These are phyloP conservation scores for Cantharis flavilabris DNA, from an alignment of 2,888 invertebrate species.

Conservation along the genomic window DNA sequence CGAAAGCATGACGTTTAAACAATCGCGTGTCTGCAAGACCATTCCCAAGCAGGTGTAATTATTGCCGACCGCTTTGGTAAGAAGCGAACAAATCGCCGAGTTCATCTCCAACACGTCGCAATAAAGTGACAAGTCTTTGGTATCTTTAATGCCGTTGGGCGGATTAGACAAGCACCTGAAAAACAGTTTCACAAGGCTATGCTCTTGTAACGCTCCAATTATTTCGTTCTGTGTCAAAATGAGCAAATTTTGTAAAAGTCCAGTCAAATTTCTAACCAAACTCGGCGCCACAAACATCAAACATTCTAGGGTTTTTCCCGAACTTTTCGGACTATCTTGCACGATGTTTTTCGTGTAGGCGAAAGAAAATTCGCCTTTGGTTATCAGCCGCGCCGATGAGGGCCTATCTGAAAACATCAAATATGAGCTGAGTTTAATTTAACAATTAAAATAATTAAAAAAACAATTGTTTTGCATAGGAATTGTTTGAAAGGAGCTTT, in stretches of 20 bases:
- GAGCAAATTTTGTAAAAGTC: constrained; percentile 56
- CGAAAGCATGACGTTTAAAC: constrained; percentile 53
- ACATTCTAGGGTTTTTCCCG: not conserved
- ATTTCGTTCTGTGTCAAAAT: constrained; percentile 53
- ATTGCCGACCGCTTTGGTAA: constrained; percentile 53
- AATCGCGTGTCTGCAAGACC: constrained; percentile 57
- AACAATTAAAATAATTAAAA: too few species aligned
- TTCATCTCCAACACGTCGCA: constrained; percentile 60
- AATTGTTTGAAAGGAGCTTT: too few species aligned
- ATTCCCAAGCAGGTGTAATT: constrained; percentile 52
- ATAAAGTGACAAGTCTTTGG: constrained; percentile 53
- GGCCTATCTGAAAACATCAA: not conserved
- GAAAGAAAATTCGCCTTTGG: not conserved
- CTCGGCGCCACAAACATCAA: constrained; percentile 54
- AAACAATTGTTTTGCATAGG: too few species aligned
- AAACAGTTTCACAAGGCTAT: constrained; percentile 57
- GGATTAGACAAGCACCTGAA: constrained; percentile 56
- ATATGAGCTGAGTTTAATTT: not conserved
- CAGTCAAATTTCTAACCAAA: constrained; percentile 54
- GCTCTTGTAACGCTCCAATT: constrained; percentile 53
- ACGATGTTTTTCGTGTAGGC: not conserved
- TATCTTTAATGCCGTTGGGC: constrained; percentile 47
- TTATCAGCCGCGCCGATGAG: not conserved
- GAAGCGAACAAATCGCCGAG: constrained; percentile 54
- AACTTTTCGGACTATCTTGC: not conserved